Evolutionary conservation across 2,113 vertebrate species (phyloP), one percentile per base, ranked within the genome.

Genomic region (Danionella cerebrum): DNA sequence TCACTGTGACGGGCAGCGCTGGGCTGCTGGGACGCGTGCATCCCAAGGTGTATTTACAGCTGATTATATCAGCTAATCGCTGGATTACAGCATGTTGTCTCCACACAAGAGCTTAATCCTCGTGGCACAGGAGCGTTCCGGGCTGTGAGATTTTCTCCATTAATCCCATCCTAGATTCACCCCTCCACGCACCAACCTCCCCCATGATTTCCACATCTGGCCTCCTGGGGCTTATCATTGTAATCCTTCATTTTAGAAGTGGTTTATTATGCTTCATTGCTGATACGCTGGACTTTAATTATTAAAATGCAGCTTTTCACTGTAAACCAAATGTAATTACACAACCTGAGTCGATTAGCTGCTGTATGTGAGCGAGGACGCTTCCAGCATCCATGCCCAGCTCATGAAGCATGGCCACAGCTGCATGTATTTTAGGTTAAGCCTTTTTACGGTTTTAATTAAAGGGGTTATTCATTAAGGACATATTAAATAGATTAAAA

Each of bases 41-140:
- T 54, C 64, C 71, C 74, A 79, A 84, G 86, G 75, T 83, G 88
- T 89, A 82, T 89, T 92, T 89, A 92, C 87, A 90, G 89, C 85
- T 81, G 87, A 91, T 93, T 91, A 91, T 90, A 79, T 83, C 87
- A 88, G 88, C 87, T 94, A 88, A 94, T 91, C 89, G 73, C 70
- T 3, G 86, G 88, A 89, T 90, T 89, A 89, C 88, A 88, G 86
- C 82, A 79, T 75, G 88, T 90, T 82, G 83, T 80, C 67, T 80
- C 85, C 78, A 86, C 85, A 84, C 80, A 72, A 77, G 78, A 76
- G 71, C 55, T 70, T 83, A 84, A 88, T 47, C 83, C 70, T 72
- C 72, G 39, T 69, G 19, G 72, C 73, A 85, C 78, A 84, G 73
- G 74, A 68, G 60, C 45, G 67, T 51, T 57, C 42, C 19, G 66